Evolutionary conservation across 2,888 invertebrate genomes (phyloP).

Genomic region (Diaprepes abbreviatus): DNA sequence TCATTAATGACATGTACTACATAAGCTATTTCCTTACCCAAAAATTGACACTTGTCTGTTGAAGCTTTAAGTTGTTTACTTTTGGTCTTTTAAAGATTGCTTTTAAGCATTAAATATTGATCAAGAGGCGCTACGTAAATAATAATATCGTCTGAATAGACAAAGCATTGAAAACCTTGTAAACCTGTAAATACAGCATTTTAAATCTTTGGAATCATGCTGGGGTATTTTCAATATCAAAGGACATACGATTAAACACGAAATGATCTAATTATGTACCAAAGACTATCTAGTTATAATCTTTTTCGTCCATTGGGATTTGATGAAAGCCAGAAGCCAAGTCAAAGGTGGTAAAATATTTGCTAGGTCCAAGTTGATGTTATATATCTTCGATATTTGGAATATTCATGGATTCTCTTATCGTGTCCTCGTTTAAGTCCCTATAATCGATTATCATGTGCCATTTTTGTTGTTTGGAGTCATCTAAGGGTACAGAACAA

Average conservation of each 20-base stretch:
- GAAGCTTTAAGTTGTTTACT: constrained; percentile 49
- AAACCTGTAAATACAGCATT: constrained; percentile 52
- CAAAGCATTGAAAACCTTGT: constrained; percentile 56
- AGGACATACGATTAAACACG: background rate
- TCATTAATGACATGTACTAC: constrained; percentile 40
- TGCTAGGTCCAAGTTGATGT: too few species aligned
- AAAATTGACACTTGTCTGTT: constrained; percentile 37
- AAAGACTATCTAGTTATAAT: background rate
- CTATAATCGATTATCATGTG: constrained; percentile 30
- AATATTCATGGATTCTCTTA: constrained; percentile 8
- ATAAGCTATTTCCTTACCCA: constrained; percentile 49
- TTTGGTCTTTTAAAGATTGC: constrained; percentile 42
- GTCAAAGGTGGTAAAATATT: background rate
- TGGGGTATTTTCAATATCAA: constrained; percentile 13
- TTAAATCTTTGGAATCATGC: constrained; percentile 52
- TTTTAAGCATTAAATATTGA: constrained; percentile 51
- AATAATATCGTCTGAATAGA: constrained; percentile 62
- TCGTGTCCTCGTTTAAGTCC: constrained; percentile 15
- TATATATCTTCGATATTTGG: constrained; percentile 25
- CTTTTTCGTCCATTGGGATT: background rate
- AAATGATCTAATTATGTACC: background rate
- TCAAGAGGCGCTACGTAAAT: constrained; percentile 53
- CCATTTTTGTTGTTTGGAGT: constrained; percentile 25
- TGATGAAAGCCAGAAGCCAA: background rate
- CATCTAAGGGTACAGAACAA: constrained; percentile 51